Evolutionary conservation across 2,113 vertebrate genomes (phyloP).

Genomic region (Datnioides undecimradiatus): DNA sequence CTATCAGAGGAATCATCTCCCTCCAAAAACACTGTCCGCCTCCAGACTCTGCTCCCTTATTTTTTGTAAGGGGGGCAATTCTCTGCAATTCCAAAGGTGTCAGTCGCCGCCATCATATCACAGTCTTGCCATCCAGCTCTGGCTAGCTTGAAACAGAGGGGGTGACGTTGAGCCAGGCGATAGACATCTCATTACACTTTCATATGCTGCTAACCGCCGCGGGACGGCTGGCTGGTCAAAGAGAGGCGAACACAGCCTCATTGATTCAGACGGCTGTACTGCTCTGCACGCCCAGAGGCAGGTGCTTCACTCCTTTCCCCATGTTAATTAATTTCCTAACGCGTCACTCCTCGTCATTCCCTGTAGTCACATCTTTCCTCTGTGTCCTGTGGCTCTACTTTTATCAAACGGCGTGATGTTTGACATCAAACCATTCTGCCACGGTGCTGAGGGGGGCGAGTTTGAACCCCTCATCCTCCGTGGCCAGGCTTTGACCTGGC

Average conservation of each 20-base stretch:
- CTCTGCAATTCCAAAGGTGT: constrained; percentile 70
- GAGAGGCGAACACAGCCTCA: constrained; percentile 50
- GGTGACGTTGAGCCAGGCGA: constrained; percentile 43
- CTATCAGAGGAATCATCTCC: constrained; percentile 67
- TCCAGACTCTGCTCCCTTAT: constrained; percentile 39
- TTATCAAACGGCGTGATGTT: constrained; percentile 49
- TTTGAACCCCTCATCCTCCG: not conserved
- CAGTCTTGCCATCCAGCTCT: constrained; percentile 45
- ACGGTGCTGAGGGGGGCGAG: not conserved
- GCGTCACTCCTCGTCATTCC: constrained; percentile 64
- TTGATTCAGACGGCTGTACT: constrained; percentile 61
- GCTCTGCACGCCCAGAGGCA: constrained; percentile 60
- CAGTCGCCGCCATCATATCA: constrained; percentile 64
- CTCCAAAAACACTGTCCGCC: constrained; percentile 60
- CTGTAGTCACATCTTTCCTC: constrained; percentile 35
- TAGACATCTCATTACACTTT: constrained; percentile 82
- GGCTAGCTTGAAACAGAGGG: constrained; percentile 47
- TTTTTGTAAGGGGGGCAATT: constrained; percentile 50
- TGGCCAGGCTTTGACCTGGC: constrained; percentile 60
- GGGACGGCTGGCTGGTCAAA: constrained; percentile 69
- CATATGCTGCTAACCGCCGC: constrained; percentile 65
- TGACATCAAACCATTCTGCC: constrained; percentile 35
- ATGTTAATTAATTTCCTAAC: constrained; percentile 81
- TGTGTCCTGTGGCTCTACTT: constrained; percentile 46
- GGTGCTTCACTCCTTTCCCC: constrained; percentile 50